A percentile compares a stretch with the other conserved stretches of the same genome.
Evolutionary conservation across 2,113 vertebrate species (phyloP).

Genomic region (Athene noctua): DNA sequence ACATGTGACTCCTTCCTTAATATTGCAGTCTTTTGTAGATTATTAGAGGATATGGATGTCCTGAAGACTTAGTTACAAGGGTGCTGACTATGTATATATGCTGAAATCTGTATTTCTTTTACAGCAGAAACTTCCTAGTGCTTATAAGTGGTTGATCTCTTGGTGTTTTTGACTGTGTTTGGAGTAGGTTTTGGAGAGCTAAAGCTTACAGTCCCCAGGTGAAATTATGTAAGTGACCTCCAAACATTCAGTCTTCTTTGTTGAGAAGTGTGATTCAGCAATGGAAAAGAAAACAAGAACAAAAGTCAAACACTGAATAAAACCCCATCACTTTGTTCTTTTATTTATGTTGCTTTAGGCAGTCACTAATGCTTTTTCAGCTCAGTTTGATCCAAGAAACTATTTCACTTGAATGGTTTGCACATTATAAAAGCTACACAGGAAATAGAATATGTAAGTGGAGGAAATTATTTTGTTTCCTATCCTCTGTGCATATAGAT

Average conservation of each 20-base stretch:
- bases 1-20: not conserved
- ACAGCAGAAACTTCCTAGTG: not conserved
- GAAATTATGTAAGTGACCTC: not conserved
- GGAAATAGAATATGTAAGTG: conserved; percentile 15
- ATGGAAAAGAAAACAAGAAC: conserved; percentile 19
- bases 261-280: not conserved
- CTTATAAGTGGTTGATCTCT: not conserved
- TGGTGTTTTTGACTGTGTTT: not conserved
- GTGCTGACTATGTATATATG: not conserved
- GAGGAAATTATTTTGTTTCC: not conserved
- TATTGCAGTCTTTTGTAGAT: not conserved
- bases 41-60: not conserved
- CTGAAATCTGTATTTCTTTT: not conserved
- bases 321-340: not conserved
- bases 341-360: conserved; percentile 58
- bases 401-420: conserved; percentile 45
- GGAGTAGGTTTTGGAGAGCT: not conserved
- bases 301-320: conserved; percentile 33
- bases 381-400: conserved; percentile 34
- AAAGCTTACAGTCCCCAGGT: not conserved
- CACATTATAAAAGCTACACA: conserved; percentile 7
- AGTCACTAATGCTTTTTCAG: conserved; percentile 35
- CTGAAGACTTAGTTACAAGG: not conserved
- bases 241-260: not conserved
- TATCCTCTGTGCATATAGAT: not conserved